A percentile compares a stretch with the other conserved stretches of the same genome.
phyloP scores from a whole-genome alignment of 2,113 vertebrate genomes.

The Pagrus major region DNA sequence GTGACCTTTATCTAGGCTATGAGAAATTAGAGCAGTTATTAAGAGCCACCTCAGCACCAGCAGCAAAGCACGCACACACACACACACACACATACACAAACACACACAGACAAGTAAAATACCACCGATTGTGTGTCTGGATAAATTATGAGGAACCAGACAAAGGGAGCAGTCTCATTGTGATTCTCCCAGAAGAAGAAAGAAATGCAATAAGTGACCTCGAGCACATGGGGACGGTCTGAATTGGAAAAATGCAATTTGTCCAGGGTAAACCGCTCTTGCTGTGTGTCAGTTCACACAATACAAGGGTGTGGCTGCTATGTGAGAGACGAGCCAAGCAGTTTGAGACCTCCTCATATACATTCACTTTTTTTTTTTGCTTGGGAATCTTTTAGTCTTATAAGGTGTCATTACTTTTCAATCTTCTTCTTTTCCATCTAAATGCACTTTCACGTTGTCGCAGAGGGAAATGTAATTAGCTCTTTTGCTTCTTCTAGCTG shows the following conservation, averaged over 20 bases:
- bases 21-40: slow-evolving; percentile 42
- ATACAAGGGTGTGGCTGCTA: neutral
- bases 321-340: neutral
- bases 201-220: slow-evolving; percentile 53
- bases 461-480: slow-evolving; percentile 60
- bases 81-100: neutral
- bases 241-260: slow-evolving; percentile 59
- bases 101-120: neutral
- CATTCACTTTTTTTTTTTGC: slow-evolving; percentile 3
- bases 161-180: slow-evolving; percentile 23
- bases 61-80: neutral
- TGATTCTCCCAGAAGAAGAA: slow-evolving; percentile 23
- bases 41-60: slow-evolving; percentile 25
- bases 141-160: slow-evolving; percentile 31
- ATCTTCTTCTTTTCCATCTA: slow-evolving; percentile 13
- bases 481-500: slow-evolving; percentile 35
- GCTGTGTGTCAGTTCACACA: slow-evolving; percentile 9
- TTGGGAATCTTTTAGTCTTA: neutral
- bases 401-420: slow-evolving; percentile 26
- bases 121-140: slow-evolving; percentile 15
- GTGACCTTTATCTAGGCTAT: slow-evolving; percentile 41
- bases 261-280: slow-evolving; percentile 27
- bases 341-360: neutral
- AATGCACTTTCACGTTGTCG: slow-evolving; percentile 22
- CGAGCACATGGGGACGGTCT: slow-evolving; percentile 13